Percentiles rank a stretch among this genome's conserved stretches.
These are phyloP conservation scores for Mobula hypostoma DNA, from an alignment of 2,113 vertebrate genomes.

Conservation along the genomic window DNA sequence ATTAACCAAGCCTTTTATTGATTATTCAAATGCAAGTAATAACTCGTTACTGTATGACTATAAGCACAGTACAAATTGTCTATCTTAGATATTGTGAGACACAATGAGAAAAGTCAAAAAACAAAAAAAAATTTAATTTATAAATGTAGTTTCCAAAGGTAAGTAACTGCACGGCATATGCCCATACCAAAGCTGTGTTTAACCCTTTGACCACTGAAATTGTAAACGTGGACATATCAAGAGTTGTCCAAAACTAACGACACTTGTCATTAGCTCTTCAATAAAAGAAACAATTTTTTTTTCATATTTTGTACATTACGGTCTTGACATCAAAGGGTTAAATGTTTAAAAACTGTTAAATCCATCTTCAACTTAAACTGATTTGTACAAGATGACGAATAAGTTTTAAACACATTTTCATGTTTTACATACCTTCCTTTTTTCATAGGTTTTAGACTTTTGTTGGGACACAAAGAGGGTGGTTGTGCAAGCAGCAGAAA, in stretches of 20 bases:
- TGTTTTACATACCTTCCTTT: slow-evolving; percentile 35
- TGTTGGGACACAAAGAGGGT: slow-evolving; percentile 30
- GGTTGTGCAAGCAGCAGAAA: slow-evolving; percentile 31
- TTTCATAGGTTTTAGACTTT: slow-evolving; percentile 31
- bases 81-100: background rate
- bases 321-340: slow-evolving; percentile 16
- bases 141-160: background rate
- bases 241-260: background rate
- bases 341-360: background rate
- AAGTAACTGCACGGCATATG: background rate
- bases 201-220: slow-evolving; percentile 9
- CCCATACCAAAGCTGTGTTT: background rate
- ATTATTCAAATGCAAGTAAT: background rate
- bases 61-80: background rate
- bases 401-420: background rate
- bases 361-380: slow-evolving; percentile 10
- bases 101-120: background rate
- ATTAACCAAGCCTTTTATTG: background rate
- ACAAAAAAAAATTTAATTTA: too few relatives aligned
- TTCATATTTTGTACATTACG: background rate
- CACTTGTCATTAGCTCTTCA: background rate
- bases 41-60: background rate
- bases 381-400: background rate
- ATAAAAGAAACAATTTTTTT: background rate
- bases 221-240: background rate